Base-by-base conservation (phyloP, 1,140 invertebrate species). In the Magallana angulata region DNA sequence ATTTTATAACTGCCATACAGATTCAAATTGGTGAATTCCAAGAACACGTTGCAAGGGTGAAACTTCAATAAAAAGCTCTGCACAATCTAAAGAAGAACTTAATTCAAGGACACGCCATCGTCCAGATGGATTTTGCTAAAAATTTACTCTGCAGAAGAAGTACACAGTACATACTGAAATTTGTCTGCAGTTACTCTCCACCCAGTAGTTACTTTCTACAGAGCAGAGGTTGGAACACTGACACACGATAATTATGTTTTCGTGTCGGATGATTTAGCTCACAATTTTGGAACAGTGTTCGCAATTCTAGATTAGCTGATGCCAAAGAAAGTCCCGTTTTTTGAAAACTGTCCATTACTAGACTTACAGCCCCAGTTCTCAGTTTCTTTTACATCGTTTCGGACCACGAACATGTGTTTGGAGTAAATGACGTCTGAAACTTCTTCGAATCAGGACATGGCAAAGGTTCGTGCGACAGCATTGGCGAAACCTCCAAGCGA, bases 111-210 rank as follows among this genome's bases (percentile, higher is more conserved):
- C 36, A 87, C 57, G 57, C 86, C 7, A 84, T 91, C 24, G 57
- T 89, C 0, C 90, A 91, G 36, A 91, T 91, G 89, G 90, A 91
- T 81, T 90, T 90, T 82, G 86, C 87, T 1, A 89, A 90, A 76
- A 91, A 89, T 36, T 89, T 64, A 76, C 24, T 36, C 36, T 36
- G 36, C 36, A 36, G 36, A 36, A 36, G 36, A 36, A 36, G 36
- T 36, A 36, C 36, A 36, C 1, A 36, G 85, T 18, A 86, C 89
- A 2, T 85, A 89, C 64, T 90, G 87, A 82, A 87, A 90, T 81
- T 64, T 9, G 16, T 82, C 57, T 86, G 85, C 80, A 14, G 84
- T 88, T n/a, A 91, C 85, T 11, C 24, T 90, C 1, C 90, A 90
- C 57, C 89, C 87, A 83, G 68, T 85, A 5, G 86, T 89, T 24